Conservation (phyloP, 2,888 invertebrate genomes). For the Notocelia uddmanniana region DNA sequence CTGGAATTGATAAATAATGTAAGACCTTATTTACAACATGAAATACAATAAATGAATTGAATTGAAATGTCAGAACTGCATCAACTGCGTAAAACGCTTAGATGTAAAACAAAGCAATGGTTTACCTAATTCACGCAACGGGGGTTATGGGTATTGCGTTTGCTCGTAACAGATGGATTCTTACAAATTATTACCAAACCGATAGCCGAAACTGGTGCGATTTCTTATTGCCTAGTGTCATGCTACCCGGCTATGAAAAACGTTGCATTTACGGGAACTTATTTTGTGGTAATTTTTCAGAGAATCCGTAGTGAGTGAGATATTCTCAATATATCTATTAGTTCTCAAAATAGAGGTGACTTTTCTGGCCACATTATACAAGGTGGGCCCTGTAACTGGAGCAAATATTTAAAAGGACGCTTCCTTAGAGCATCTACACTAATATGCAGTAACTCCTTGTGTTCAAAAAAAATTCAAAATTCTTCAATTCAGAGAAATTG, state of each 20-base stretch:
- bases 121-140: conserved; percentile 29
- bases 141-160: conserved; percentile 22
- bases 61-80: background rate
- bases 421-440: too few relatives aligned
- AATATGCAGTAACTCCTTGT: too few relatives aligned
- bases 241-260: conserved; percentile 6
- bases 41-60: too few relatives aligned
- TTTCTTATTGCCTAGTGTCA: conserved; percentile 12
- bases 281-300: background rate
- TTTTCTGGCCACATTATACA: too few relatives aligned
- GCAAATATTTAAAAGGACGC: too few relatives aligned
- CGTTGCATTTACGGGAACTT: background rate
- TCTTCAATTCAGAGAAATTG: too few relatives aligned
- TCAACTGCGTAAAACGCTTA: conserved; percentile 15
- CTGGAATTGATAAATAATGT: too few relatives aligned
- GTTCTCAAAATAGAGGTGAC: background rate
- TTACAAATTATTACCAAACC: conserved; percentile 33
- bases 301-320: background rate
- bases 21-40: too few relatives aligned
- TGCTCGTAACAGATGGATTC: conserved; percentile 33
- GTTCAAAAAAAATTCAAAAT: too few relatives aligned
- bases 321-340: background rate
- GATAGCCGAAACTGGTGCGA: conserved; percentile 18
- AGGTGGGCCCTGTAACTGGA: too few relatives aligned
- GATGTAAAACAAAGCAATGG: conserved; percentile 21